Base-by-base conservation (phyloP, 1,140 invertebrate species). In the Ostrea edulis region DNA sequence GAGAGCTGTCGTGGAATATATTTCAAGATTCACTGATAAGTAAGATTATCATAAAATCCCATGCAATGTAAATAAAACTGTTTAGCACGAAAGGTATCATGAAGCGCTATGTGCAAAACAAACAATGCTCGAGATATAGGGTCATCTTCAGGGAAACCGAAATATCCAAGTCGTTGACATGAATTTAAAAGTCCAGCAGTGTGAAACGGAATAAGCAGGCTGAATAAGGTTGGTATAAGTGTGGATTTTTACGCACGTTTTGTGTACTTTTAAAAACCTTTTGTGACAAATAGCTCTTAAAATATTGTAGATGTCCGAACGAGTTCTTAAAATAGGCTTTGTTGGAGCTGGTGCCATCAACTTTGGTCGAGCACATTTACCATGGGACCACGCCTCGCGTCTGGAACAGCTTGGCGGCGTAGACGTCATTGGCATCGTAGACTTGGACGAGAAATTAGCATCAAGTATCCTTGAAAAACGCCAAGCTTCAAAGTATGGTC, bases 291-390 rank as follows among this genome's bases (percentile, higher is more conserved):
- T 77, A 12, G 68, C 25, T 11, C 25, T 14, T 77, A 29, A 12
- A 29, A 8, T 54, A 11, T 20, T 85, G 8, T 20, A 85, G 53
- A 85, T 58, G 54, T 8, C 52, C 5, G 29, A 55, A 11, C 20
- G 22, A n/a, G 82, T 83, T 25, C 62, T 89, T 11, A 87, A 71
- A 51, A 87, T 90, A 22, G 89, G 87, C 8, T 89, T 89, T 53
- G 62, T 88, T 58, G 89, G 89, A 14, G 89, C 89, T 29, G 89
- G 89, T 51, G 89, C 86, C 20, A 88, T 89, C 54, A 84, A 89
- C 22, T 89, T 89, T 82, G 89, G 89, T 29, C 84, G 85, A 83
- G 54, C 22, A 20, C 71, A 53, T 8, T 58, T 89, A 44, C 89
- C 89, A 9, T 89, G 89, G 89, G 89, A 85, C 17, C 89, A 89